Base-by-base conservation (phyloP, 2,888 invertebrate species). In the Drosophila diplacantha region DNA sequence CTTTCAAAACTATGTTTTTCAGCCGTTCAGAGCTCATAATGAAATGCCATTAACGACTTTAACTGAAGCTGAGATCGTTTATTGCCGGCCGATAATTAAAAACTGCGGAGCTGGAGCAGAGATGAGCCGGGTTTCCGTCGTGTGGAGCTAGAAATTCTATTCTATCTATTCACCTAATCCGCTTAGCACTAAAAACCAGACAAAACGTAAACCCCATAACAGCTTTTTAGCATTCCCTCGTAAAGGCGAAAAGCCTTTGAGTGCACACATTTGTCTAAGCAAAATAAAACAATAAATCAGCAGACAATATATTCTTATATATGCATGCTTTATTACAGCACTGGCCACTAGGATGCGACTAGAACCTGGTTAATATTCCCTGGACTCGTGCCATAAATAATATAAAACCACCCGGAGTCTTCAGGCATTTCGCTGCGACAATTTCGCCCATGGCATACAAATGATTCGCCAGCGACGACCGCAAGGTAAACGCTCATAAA, bases 381-480 rank as follows among this genome's bases (percentile, higher is more conserved):
- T 16, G 31, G 16, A 39, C 39, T 41, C 38, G 46, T 26, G 31
- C 12, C 81, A 71, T 81, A 75, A 83, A 78, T 79, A 75, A 81
- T 81, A 78, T 52, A 41, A 53, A 58, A 12, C 35, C 43, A 31
- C 2, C 37, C 56, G 43, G 20, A 51, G 52, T 44, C 53, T 64
- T 67, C 73, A 64, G 71, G 63, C 47, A 70, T 66, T 73, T 78
- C 62, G 43, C 60, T 69, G 55, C 20, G 57, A 75, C 59, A 54
- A 79, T 79, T 75, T 78, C 81, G 79, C 66, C 71, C 57, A 49
- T 71, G 74, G 78, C 81, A 78, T 78, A 81, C 81, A 75, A 83
- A 78, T 54, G 60, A 61, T 51, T 43, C 31, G 50, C 41, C 67
- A 46, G 44, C 57, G 59, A 49, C 56, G 55, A 59, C 43, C 65